Percentiles rank a stretch among this genome's conserved stretches.
Conservation (phyloP, 2,797 vertebrate genomes). For the Gymnothorax javanicus region DNA sequence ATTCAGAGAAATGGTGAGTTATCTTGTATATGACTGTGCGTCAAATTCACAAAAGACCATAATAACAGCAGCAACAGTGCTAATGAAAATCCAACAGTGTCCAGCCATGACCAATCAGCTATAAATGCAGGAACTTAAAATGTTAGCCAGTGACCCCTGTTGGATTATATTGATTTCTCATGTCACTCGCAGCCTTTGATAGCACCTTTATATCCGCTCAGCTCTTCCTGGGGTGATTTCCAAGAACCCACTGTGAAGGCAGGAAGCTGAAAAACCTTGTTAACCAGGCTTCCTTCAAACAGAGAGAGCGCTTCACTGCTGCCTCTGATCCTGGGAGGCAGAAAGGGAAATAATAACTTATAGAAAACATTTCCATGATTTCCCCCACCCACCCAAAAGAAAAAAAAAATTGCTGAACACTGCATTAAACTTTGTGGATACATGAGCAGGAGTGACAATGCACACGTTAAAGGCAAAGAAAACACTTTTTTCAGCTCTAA, state of each 20-base stretch:
- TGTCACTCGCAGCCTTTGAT: conserved; percentile 1
- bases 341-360: conserved; percentile 18
- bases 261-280: conserved; percentile 40
- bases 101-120: background rate
- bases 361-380: too few relatives aligned
- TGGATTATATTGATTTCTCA: conserved; percentile 12
- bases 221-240: conserved; percentile 6
- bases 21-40: background rate
- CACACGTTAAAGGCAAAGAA: background rate
- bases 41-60: background rate
- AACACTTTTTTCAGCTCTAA: background rate
- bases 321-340: background rate
- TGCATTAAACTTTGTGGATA: conserved; percentile 18
- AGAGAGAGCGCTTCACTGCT: background rate
- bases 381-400: background rate
- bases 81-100: conserved; percentile 19
- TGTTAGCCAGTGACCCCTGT: conserved; percentile 10
- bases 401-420: background rate
- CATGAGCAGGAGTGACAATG: background rate
- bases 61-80: background rate
- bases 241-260: background rate
- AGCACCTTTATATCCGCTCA: background rate
- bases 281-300: conserved; percentile 36
- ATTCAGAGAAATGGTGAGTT: too few relatives aligned
- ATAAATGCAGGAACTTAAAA: background rate